Evolutionary conservation across 2,113 vertebrate species (phyloP).

Genomic region (Podarcis raffonei): DNA sequence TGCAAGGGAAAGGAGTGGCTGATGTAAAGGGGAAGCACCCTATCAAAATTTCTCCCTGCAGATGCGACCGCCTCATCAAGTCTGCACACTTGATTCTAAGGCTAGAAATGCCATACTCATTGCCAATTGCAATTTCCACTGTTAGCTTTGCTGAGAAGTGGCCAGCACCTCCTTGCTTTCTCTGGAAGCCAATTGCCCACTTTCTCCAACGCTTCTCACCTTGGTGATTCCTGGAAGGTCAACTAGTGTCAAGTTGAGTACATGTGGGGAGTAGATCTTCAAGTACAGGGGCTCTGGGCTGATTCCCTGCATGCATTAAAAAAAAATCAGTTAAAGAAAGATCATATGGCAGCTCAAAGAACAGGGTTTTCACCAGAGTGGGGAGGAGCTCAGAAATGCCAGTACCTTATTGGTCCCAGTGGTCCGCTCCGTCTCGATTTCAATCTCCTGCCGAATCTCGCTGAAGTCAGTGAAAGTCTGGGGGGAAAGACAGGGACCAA

Average conservation of each 20-base stretch:
- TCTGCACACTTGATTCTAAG: background rate
- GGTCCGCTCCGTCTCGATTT: constrained; percentile 77
- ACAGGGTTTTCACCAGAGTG: no score
- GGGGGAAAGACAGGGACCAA: background rate
- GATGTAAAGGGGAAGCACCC: background rate
- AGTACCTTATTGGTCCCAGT: constrained; percentile 79
- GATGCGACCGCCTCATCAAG: no score
- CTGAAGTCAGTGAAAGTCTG: constrained; percentile 80
- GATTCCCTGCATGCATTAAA: constrained; percentile 72
- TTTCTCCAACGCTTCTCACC: constrained; percentile 57
- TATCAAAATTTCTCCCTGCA: background rate
- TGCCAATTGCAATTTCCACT: background rate
- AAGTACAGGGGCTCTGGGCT: constrained; percentile 79
- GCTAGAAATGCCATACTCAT: background rate
- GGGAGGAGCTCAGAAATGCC: background rate
- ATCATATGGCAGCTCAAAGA: background rate
- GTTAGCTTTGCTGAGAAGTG: background rate
- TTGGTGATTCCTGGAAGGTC: constrained; percentile 86
- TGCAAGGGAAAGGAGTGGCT: background rate
- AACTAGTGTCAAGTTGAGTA: constrained; percentile 81
- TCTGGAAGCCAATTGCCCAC: background rate
- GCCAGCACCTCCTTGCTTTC: no score
- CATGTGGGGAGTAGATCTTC: constrained; percentile 82
- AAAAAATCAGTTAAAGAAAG: background rate
- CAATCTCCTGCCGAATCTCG: constrained; percentile 80